Base-by-base conservation (phyloP, 1,140 invertebrate genomes). In the Drosophila elegans region DNA sequence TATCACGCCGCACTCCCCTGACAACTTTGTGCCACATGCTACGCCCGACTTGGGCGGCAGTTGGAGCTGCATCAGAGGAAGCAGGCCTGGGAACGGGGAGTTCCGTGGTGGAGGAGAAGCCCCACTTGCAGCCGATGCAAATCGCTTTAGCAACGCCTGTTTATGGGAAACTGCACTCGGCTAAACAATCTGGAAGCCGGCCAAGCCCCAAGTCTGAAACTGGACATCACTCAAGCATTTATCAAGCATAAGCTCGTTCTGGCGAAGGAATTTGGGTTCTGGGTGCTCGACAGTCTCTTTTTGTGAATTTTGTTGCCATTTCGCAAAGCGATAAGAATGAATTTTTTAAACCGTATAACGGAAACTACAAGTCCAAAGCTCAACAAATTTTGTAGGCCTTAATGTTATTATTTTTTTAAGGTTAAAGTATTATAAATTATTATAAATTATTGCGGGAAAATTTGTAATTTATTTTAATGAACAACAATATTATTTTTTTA, bases 131-230 rank as follows among this genome's bases (percentile, higher is more conserved):
- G 53, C 51, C 74, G 78, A 66, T 88, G 83, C 84, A 86, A 86
- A 86, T 88, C 77, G 84, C 52, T 69, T 86, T 80, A 53, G 83
- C 48, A 44, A 78, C 79, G 82, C 83, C 32, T 44, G 78, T 86
- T 86, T 88, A 88, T 86, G 83, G 83, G 83, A 86, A 88, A 66
- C 66, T 66, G 71, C 57, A 25, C 49, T 32, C 21, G 36, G 38
- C 41, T 34, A n/a, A n/a, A 66, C 68, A 71, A 42, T 41, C 66
- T 42, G 44, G 21, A 21, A 39, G 9, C 44, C 54, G 32, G 27
- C 25, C 29, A 16, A 21, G 38, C 45, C 10, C 16, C 56, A 29
- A 7, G 42, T 9, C 25, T 56, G 32, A 16, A 67, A 49, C 48
- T 38, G 52, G 38, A 51, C 48, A 62, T 61, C 55, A 62, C 34